Base-by-base conservation (phyloP, 2,113 vertebrate species). In the Poeciliopsis prolifica region DNA sequence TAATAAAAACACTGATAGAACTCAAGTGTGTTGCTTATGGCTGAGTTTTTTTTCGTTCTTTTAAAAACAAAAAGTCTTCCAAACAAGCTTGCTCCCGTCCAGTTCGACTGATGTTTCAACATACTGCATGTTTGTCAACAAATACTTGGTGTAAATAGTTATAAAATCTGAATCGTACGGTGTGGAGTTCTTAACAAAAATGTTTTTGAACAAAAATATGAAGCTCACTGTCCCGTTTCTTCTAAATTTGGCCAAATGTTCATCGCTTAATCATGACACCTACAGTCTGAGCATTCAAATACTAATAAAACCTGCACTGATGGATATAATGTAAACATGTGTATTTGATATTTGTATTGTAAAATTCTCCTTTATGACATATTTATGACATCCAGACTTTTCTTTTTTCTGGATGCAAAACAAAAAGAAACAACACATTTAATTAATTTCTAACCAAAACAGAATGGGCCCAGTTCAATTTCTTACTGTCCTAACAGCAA, bases 11-110 rank as follows among this genome's bases (percentile, higher is more conserved):
- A 72, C 72, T 65, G 33, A 74, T 77, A 80, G 72, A 31, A 77
- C 66, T 70, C 77, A 74, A 77, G 71, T 17, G 71, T 83, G 84
- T 76, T 68, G 74, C 69, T 78, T 87, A 86, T 88, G 86, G 84
- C 88, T 89, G 72, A 88, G 29, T 29, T 29, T 29, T 80, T 74
- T 37, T 78, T 64, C 72, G 78, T 82, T 87, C 79, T 75, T 76
- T 78, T 51, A 67, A 51, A 31, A 31, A 33, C 35, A 37, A 37
- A 37, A 75, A 40, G 12, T 61, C 72, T 63, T 24, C 40, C 26
- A 9, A 29, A 44, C 22, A 44, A 33, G 5, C 5, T 63, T 68
- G 65, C 42, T 79, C 14, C 72, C 33, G 63, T 90, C 29, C 33
- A 14, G 67, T 22, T 70, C 28, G 61, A 78, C 33, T 44, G 63